Conservation (phyloP, 1,140 invertebrate genomes). For the Sitobion miscanthi region DNA sequence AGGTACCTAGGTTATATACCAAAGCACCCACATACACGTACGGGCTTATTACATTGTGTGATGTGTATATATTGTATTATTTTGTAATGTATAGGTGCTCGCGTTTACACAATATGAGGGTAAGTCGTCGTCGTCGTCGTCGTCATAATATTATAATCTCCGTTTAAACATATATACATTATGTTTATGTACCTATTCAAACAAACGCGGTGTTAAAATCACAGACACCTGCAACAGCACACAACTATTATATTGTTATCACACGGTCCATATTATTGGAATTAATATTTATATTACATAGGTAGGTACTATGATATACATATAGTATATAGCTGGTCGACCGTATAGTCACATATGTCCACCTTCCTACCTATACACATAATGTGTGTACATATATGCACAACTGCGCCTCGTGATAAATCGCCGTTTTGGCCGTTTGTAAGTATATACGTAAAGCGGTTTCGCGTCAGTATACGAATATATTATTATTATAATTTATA, state of each 20-base stretch:
- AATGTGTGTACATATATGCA: not conserved
- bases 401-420: not conserved
- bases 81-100: not conserved
- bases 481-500: constrained; percentile 6
- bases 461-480: not conserved
- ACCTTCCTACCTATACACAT: not conserved
- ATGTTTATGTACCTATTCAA: not conserved
- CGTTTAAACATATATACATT: not conserved
- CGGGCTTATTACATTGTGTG: not conserved
- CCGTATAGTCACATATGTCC: not conserved
- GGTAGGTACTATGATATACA: no score
- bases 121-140: not conserved
- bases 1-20: not conserved
- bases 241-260: not conserved
- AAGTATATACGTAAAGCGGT: not conserved
- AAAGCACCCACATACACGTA: no score
- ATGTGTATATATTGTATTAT: not conserved
- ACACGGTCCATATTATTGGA: not conserved
- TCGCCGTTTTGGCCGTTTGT: not conserved
- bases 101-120: not conserved
- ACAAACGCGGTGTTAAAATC: not conserved
- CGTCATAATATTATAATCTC: not conserved
- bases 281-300: not conserved
- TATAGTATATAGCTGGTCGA: no score
- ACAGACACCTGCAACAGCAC: not conserved